Evolutionary conservation across 2,888 invertebrate genomes (phyloP).

Genomic region (Timandra comae): DNA sequence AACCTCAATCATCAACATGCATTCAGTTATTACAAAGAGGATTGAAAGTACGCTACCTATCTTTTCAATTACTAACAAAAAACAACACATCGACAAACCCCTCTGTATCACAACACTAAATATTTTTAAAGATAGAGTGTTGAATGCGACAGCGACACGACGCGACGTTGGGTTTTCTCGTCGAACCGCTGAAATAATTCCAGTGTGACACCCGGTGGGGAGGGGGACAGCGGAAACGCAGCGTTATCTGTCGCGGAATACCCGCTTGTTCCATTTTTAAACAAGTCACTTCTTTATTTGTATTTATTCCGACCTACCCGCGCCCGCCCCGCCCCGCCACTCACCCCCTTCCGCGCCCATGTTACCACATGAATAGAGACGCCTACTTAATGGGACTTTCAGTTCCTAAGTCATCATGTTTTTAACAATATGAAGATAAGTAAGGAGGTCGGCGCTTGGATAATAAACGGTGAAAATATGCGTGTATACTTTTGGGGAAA

Average conservation of each 20-base stretch:
- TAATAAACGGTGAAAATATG: slow-evolving; percentile 71
- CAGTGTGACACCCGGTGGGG: slow-evolving; percentile 44
- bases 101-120: slow-evolving; percentile 55
- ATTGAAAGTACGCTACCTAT: too few relatives aligned
- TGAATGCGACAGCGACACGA: slow-evolving; percentile 65
- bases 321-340: slow-evolving; percentile 27
- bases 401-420: slow-evolving; percentile 76
- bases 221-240: slow-evolving; percentile 69
- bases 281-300: slow-evolving; percentile 75
- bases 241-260: slow-evolving; percentile 71
- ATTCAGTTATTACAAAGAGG: too few relatives aligned
- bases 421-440: slow-evolving; percentile 72
- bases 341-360: slow-evolving; percentile 44
- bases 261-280: slow-evolving; percentile 76
- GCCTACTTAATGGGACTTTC: slow-evolving; percentile 74
- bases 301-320: slow-evolving; percentile 53
- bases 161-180: slow-evolving; percentile 66
- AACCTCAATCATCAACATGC: too few relatives aligned
- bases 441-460: slow-evolving; percentile 62
- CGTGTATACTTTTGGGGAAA: slow-evolving; percentile 49
- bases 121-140: slow-evolving; percentile 73
- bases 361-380: slow-evolving; percentile 72
- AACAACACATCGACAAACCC: too few relatives aligned
- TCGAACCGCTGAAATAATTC: slow-evolving; percentile 75
- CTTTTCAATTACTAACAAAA: too few relatives aligned